A percentile compares a stretch with the other conserved stretches of the same genome.
Evolutionary conservation across 2,888 invertebrate species (phyloP).

Genomic region (Apocheima hispidaria): DNA sequence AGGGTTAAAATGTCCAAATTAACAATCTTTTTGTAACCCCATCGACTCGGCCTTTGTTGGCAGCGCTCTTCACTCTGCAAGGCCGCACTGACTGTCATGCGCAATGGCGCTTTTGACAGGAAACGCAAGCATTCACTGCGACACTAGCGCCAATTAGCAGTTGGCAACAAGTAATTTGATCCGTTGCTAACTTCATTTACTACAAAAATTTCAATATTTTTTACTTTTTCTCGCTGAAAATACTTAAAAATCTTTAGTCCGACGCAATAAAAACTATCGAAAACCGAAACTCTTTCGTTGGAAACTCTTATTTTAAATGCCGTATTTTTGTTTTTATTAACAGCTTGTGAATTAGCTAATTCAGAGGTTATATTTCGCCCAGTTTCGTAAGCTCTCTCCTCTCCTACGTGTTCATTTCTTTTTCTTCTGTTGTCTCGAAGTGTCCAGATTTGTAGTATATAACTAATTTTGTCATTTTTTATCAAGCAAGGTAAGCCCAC

Average conservation of each 20-base stretch:
- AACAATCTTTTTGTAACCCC: conserved; percentile 85
- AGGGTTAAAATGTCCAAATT: conserved; percentile 84
- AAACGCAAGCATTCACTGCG: conserved; percentile 83
- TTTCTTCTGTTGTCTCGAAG: conserved; percentile 12
- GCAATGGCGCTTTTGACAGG: conserved; percentile 85
- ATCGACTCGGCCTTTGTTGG: conserved; percentile 87
- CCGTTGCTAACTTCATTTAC: conserved; percentile 62
- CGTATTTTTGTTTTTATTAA: conserved; percentile 12
- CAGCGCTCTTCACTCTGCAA: conserved; percentile 86
- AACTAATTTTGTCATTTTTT: background rate
- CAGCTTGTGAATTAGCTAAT: conserved; percentile 18
- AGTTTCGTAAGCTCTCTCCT: conserved; percentile 62
- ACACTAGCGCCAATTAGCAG: conserved; percentile 80
- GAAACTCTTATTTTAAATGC: conserved; percentile 1
- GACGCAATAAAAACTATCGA: conserved; percentile 10
- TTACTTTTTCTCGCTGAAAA: conserved; percentile 41
- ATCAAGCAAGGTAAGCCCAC: conserved; percentile 18
- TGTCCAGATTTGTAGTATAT: conserved; percentile 17
- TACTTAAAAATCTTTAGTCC: conserved; percentile 2
- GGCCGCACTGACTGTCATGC: conserved; percentile 87
- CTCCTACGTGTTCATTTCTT: conserved; percentile 58
- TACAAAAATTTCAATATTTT: conserved; percentile 56
- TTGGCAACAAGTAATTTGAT: conserved; percentile 68
- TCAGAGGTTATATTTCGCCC: conserved; percentile 61
- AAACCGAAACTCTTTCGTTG: background rate